Base-by-base conservation (phyloP, 2,113 vertebrate species). In the Megalops atlanticus region DNA sequence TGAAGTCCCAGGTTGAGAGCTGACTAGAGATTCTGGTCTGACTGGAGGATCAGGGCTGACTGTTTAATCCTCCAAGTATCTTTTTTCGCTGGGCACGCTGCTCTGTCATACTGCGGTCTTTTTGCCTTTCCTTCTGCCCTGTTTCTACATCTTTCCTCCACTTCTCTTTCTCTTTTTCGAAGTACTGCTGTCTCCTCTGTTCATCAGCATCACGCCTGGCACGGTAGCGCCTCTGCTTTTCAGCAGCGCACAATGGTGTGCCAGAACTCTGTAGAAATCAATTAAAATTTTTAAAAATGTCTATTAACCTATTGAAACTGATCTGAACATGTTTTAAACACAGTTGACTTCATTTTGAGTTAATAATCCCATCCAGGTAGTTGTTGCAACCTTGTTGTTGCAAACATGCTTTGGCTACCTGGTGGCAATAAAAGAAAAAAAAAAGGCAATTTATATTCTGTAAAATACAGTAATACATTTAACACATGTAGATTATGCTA, bases 121-220 rank as follows among this genome's bases (percentile, higher is more conserved):
- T 73, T 64, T 81, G 80, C 77, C 24, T 81, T 71, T 74, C 78
- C 80, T 64, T 84, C 80, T 78, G 73, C 49, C 80, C 80, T 45
- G 43, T 45, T 45, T 45, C 43, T 45, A 45, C 43, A 45, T 45
- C 43, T 45, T 45, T 45, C 43, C 43, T 45, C 43, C 43, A 45
- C 43, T 45, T 45, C 43, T 45, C 43, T 45, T 45, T 45, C 43
- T 45, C 43, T 45, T 45, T 45, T 45, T 45, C 43, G 7, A 45
- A 45, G 43, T 45, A 45, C 43, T 45, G 43, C 43, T 45, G 43
- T 45, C 43, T 45, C 43, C 43, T 45, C 43, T 45, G 43, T 45
- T 73, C 70, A 73, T 73, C 70, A 73, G 33, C 31, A 73, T 39
- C 70, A 73, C 35, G 35, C 70, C 70, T 73, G 35, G 4, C 70